Base-by-base conservation (phyloP, 1,140 invertebrate species). In the Chymomyza costata region DNA sequence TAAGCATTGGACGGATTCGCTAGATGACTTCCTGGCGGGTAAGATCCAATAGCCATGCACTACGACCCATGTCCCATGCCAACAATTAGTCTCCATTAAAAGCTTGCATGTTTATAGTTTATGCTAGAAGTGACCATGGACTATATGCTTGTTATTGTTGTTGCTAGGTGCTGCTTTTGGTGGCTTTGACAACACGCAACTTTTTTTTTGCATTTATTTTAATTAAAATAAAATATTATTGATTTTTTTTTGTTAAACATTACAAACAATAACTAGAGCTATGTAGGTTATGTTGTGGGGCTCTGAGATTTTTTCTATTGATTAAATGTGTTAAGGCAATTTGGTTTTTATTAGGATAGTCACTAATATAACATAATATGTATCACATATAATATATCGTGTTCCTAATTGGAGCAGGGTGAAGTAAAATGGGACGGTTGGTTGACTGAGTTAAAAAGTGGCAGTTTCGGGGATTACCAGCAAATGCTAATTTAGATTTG, bases 11-110 rank as follows among this genome's bases (percentile, higher is more conserved):
- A 91, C 90, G 25, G 86, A 92, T 11, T 89, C 92, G 44, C 76
- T 96, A 5, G 88, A 91, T 30, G 83, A 89, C 16, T 96, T 95
- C 84, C 87, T 96, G 17, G 88, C 90, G 71, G 89, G 94, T 95
- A 87, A 87, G 86, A 65, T n/a, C n/a, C n/a, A n/a, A n/a, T n/a
- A n/a, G n/a, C n/a, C n/a, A n/a, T n/a, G n/a, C n/a, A n/a, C n/a
- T n/a, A n/a, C n/a, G n/a, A n/a, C n/a, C n/a, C n/a, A n/a, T n/a
- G n/a, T n/a, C n/a, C n/a, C n/a, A n/a, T n/a, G n/a, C n/a, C n/a
- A n/a, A n/a, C n/a, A n/a, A n/a, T n/a, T n/a, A n/a, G n/a, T n/a
- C n/a, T n/a, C n/a, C n/a, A n/a, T n/a, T n/a, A n/a, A n/a, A n/a
- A n/a, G n/a, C 16, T 53, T 28, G 51, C 51, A 48, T 47, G 51